These are phyloP conservation scores for Morinoia aosen DNA, from an alignment of 2,888 invertebrate genomes.

Conservation along the genomic window DNA sequence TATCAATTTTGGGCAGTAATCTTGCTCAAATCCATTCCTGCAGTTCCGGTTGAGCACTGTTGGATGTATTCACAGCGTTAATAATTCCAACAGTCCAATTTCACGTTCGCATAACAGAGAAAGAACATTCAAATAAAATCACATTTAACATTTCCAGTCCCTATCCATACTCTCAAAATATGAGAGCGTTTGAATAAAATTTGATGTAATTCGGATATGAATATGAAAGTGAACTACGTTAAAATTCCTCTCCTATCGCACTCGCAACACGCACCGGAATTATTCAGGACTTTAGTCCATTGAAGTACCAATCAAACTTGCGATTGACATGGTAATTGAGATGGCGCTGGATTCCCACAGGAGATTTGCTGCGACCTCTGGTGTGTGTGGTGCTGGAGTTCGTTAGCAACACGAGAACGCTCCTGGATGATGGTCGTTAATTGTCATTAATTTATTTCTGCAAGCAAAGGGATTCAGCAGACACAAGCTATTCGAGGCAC, in stretches of 20 bases:
- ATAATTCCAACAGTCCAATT: background rate
- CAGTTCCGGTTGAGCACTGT: background rate
- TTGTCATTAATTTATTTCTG: background rate
- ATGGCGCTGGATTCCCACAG: background rate
- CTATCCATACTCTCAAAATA: background rate
- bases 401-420: background rate
- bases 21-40: too few relatives aligned
- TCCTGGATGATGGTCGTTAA: background rate
- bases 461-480: background rate
- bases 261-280: background rate
- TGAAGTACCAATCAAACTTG: conserved; percentile 27
- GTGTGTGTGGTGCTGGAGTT: background rate
- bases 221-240: background rate
- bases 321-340: conserved; percentile 50
- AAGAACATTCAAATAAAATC: background rate
- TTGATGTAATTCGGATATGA: background rate
- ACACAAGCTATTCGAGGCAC: background rate
- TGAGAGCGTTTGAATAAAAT: background rate
- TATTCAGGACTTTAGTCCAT: conserved; percentile 20
- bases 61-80: background rate
- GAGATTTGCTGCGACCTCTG: background rate
- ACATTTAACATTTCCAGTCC: background rate
- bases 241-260: background rate
- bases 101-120: background rate
- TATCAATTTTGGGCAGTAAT: too few relatives aligned